phyloP scores from a whole-genome alignment of 2,113 vertebrate species.

The Pseudonaja textilis region DNA sequence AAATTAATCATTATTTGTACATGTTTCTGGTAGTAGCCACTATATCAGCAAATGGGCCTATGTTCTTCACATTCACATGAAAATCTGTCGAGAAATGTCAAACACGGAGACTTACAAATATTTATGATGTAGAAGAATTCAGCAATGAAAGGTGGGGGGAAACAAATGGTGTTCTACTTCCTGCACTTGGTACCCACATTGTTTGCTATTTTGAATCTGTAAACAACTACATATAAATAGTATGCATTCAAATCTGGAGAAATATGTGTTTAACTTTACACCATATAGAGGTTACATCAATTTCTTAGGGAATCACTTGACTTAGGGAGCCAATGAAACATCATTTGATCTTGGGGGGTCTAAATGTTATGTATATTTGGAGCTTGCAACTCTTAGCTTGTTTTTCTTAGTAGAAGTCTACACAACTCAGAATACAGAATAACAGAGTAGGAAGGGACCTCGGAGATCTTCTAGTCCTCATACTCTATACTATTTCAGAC shows the following conservation, averaged over 20 bases:
- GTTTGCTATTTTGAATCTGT: not conserved
- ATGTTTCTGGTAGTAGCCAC: not conserved
- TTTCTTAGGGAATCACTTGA: not conserved
- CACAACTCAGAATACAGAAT: not conserved
- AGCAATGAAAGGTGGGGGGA: not conserved
- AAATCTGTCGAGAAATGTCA: not conserved
- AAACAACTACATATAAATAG: not conserved
- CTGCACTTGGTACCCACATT: not conserved
- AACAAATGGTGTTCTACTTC: not conserved
- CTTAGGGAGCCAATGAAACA: not conserved
- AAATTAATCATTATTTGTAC: not conserved
- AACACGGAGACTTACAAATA: not conserved
- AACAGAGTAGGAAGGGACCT: not conserved
- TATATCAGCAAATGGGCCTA: not conserved
- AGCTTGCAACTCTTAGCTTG: not conserved
- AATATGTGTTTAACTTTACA: not conserved
- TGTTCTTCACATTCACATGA: not conserved
- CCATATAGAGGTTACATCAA: not conserved
- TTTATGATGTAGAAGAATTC: not conserved
- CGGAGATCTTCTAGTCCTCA: too few species aligned
- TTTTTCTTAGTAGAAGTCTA: not conserved
- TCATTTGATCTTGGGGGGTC: not conserved
- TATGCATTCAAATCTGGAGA: not conserved
- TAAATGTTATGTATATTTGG: not conserved
- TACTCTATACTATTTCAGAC: not conserved